A percentile compares a stretch with the other conserved stretches of the same genome.
Conservation (phyloP, 1,140 invertebrate genomes). For the Nixonia krombeini region DNA sequence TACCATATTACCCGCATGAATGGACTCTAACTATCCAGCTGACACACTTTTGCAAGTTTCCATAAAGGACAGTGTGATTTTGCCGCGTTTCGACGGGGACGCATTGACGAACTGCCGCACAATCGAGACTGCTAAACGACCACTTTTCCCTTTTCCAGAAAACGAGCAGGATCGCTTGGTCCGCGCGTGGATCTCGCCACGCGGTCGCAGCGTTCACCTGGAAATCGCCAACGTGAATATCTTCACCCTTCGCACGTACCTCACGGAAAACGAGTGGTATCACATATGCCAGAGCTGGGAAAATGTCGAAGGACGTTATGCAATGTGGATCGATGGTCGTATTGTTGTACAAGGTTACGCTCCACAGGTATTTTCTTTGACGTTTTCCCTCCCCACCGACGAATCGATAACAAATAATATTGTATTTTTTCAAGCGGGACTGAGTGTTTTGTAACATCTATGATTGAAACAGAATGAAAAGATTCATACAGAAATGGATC, state of each 20-base stretch:
- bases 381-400: constrained; percentile 5
- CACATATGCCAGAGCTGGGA: constrained; percentile 79
- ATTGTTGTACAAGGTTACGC: constrained; percentile 68
- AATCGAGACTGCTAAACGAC: too few species aligned
- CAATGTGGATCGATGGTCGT: constrained; percentile 74
- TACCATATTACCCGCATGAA: too few species aligned
- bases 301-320: constrained; percentile 73
- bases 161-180: constrained; percentile 75
- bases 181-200: constrained; percentile 74
- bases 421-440: too few species aligned
- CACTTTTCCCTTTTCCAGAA: constrained; percentile 59
- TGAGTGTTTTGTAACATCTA: too few species aligned
- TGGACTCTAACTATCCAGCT: too few species aligned
- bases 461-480: too few species aligned
- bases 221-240: constrained; percentile 72
- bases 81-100: too few species aligned
- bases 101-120: too few species aligned
- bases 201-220: constrained; percentile 72
- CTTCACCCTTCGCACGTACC: constrained; percentile 65
- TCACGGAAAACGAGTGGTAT: constrained; percentile 75
- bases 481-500: too few species aligned
- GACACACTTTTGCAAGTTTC: too few species aligned
- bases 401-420: too few species aligned
- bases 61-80: too few species aligned
- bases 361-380: constrained; percentile 65